These are phyloP conservation scores for Drosophila ustulata DNA, from an alignment of 2,888 invertebrate genomes.

Conservation along the genomic window DNA sequence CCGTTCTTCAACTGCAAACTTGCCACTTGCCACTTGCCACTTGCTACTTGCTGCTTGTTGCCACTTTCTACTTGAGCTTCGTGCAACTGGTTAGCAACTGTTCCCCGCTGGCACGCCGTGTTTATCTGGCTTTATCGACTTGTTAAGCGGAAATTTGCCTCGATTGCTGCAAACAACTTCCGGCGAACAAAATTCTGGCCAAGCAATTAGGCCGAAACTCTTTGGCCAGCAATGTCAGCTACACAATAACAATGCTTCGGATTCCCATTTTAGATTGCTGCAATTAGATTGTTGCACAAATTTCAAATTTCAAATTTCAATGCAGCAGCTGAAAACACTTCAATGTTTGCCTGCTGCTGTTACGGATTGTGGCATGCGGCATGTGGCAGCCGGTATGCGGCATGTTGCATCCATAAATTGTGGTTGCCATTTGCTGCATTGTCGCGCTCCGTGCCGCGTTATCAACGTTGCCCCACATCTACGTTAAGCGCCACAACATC, in stretches of 20 bases:
- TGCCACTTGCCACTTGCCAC: conserved; percentile 36
- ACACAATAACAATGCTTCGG: conserved; percentile 15
- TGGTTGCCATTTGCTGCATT: conserved; percentile 52
- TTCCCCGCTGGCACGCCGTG: conserved; percentile 17
- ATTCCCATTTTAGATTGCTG: conserved; percentile 43
- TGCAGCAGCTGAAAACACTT: conserved; percentile 32
- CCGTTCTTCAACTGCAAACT: conserved; percentile 17
- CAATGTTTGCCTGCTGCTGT: conserved; percentile 12
- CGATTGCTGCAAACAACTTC: conserved; percentile 50
- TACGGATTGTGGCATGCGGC: conserved; percentile 20
- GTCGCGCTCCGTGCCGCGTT: conserved; percentile 36
- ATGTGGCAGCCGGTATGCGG: conserved; percentile 31
- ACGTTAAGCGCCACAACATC: conserved; percentile 20
- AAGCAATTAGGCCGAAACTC: conserved; percentile 32
- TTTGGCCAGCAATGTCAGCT: conserved; percentile 5
- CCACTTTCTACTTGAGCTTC: conserved; percentile 33
- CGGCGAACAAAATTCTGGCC: conserved; percentile 27
- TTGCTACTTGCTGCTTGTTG: conserved; percentile 28
- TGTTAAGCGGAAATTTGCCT: conserved; percentile 39
- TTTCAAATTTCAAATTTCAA: conserved; percentile 21
- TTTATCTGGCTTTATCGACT: conserved; percentile 26
- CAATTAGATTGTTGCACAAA: conserved; percentile 25
- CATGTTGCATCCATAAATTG: conserved; percentile 67
- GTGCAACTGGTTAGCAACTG: conserved; percentile 45
- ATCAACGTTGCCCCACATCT: conserved; percentile 24